Percentiles rank a stretch among this genome's conserved stretches.
phyloP scores from a whole-genome alignment of 2,113 vertebrate genomes.

The Ageneiosus marmoratus region DNA sequence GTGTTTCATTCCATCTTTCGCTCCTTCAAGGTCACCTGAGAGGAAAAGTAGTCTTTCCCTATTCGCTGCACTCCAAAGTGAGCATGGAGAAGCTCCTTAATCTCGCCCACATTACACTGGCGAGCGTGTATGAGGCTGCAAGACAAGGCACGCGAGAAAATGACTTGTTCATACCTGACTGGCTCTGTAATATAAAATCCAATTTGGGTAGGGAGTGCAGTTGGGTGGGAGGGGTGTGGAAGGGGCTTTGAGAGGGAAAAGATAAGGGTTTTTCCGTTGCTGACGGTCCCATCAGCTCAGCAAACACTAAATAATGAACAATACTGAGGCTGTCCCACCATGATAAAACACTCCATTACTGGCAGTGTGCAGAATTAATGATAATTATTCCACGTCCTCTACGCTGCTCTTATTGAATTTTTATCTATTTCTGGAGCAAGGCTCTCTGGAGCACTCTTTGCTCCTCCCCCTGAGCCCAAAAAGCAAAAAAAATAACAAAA shows the following conservation, averaged over 20 bases:
- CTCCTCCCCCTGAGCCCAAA: not conserved
- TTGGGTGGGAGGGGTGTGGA: conserved; percentile 74
- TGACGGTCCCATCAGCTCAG: conserved; percentile 83
- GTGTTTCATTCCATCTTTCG: not conserved
- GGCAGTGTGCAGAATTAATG: conserved; percentile 84
- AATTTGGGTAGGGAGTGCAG: conserved; percentile 84
- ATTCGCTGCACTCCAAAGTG: conserved; percentile 49
- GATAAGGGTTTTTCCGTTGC: conserved; percentile 82
- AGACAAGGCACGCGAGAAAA: conserved; percentile 85
- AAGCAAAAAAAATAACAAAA: conserved; percentile 44
- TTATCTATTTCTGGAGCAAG: conserved; percentile 78
- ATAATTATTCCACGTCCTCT: conserved; percentile 88
- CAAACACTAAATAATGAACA: conserved; percentile 98
- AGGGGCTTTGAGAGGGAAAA: conserved; percentile 65
- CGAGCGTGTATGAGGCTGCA: conserved; percentile 74
- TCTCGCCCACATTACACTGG: conserved; percentile 68
- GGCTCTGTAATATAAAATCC: conserved; percentile 91
- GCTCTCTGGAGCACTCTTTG: conserved; percentile 59
- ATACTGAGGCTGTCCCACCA: conserved; percentile 79
- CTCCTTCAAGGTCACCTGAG: conserved; percentile 46
- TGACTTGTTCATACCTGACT: conserved; percentile 94
- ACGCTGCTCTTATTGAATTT: conserved; percentile 86
- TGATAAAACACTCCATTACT: conserved; percentile 93
- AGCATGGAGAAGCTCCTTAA: conserved; percentile 63
- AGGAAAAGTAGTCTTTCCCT: conserved; percentile 33